These are phyloP conservation scores for Chrysolina americana DNA, from an alignment of 2,888 invertebrate species.

Conservation along the genomic window DNA sequence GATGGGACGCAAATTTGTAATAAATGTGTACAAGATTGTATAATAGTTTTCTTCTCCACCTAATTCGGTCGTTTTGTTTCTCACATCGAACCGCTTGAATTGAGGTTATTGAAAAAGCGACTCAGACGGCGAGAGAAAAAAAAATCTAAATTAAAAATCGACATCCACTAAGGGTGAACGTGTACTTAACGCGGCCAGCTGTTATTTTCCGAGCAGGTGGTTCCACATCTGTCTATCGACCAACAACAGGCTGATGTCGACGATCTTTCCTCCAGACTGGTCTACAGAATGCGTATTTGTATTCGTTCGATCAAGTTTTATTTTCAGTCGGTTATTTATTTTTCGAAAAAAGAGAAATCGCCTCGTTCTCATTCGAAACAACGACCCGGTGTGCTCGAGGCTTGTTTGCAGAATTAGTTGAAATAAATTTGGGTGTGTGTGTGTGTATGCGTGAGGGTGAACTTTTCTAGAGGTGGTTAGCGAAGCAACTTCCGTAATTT, in stretches of 20 bases:
- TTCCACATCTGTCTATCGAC: constrained; percentile 58
- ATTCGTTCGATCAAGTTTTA: constrained; percentile 1
- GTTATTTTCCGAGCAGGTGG: constrained; percentile 61
- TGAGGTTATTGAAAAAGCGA: constrained; percentile 14
- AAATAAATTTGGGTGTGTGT: no score
- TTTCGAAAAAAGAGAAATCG: background rate
- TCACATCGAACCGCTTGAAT: background rate
- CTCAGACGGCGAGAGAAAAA: constrained; percentile 1
- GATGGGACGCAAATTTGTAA: no score
- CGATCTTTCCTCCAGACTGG: constrained; percentile 1
- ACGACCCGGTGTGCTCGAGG: no score
- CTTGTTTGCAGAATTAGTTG: no score
- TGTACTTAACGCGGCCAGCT: constrained; percentile 55
- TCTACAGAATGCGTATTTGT: background rate
- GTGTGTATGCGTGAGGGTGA: no score
- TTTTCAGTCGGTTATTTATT: no score
- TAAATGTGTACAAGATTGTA: no score
- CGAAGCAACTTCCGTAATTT: no score
- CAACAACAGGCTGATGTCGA: constrained; percentile 35
- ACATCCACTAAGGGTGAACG: constrained; percentile 53
- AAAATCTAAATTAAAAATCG: constrained; percentile 32
- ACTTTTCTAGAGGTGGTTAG: no score
- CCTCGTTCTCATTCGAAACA: no score
- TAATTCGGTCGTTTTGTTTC: no score
- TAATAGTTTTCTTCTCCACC: no score